Percentiles rank a stretch among this genome's conserved stretches.
These are phyloP conservation scores for Perodicticus potto DNA, from an alignment of 2,797 vertebrate genomes.

Conservation along the genomic window DNA sequence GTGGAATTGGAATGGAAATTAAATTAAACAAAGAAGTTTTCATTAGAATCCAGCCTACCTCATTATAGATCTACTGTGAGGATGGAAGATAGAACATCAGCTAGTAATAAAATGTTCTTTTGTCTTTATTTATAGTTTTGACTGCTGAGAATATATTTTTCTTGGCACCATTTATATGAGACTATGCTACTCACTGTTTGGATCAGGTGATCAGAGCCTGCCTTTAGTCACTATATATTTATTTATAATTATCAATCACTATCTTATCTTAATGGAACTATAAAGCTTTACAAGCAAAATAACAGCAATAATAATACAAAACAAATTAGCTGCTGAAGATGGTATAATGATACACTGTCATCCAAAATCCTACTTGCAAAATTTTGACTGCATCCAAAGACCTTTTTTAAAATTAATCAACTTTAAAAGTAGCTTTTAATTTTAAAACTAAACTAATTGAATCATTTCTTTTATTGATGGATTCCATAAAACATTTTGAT, in stretches of 20 bases:
- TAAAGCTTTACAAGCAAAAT: background rate
- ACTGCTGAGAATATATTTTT: background rate
- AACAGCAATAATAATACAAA: background rate
- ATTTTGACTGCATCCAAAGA: background rate
- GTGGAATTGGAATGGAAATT: background rate
- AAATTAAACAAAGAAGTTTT: background rate
- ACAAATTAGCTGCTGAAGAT: background rate
- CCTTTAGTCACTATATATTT: background rate
- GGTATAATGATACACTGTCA: background rate
- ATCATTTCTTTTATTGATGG: background rate
- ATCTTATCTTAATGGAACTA: background rate
- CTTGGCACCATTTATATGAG: background rate
- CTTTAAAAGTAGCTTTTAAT: background rate
- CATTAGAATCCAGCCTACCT: background rate
- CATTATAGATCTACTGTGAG: background rate
- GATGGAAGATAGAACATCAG: background rate
- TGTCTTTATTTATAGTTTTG: background rate
- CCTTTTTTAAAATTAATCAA: background rate
- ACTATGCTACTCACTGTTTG: background rate
- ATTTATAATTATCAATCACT: background rate
- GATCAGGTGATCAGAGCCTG: background rate
- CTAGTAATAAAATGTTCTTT: background rate
- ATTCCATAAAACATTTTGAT: background rate
- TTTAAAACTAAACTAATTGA: background rate
- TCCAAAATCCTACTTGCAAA: background rate